Conservation (phyloP, 2,888 invertebrate species). For the Tiliacea citrago region DNA sequence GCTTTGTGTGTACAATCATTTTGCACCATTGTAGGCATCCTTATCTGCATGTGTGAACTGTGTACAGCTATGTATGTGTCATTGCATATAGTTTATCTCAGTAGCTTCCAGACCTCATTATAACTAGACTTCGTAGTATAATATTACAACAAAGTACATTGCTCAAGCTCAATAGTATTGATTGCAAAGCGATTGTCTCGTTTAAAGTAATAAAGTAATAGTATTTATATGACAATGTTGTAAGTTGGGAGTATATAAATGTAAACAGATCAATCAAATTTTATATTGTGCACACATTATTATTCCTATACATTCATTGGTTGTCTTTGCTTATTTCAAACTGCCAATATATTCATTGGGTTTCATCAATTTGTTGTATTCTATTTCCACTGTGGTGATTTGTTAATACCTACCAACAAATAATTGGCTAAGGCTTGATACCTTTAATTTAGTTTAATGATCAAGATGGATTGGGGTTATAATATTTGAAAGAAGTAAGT, state of each 20-base stretch:
- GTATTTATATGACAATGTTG: conserved; percentile 6
- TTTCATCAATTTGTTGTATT: neutral
- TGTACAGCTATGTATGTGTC: conserved; percentile 5
- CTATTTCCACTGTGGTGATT: neutral
- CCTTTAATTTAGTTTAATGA: neutral
- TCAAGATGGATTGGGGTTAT: neutral
- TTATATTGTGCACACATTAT: neutral
- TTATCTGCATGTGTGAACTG: conserved; percentile 50
- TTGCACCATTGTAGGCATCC: neutral
- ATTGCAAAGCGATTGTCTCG: conserved; percentile 53
- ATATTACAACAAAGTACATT: conserved; percentile 1
- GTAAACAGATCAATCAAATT: conserved; percentile 21
- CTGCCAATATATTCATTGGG: neutral
- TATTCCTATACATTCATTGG: neutral
- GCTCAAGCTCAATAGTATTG: conserved; percentile 9
- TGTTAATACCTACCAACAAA: too few relatives aligned
- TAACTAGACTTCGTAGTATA: conserved; percentile 21
- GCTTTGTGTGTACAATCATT: conserved; percentile 14
- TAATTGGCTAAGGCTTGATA: neutral
- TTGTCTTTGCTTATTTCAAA: neutral
- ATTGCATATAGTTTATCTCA: conserved; percentile 38
- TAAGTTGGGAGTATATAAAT: conserved; percentile 9
- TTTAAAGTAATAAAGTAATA: conserved; percentile 19
- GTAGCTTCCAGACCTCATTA: conserved; percentile 26
- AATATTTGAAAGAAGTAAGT: neutral